phyloP scores from a whole-genome alignment of 2,113 vertebrate species.

The Abramis brama region DNA sequence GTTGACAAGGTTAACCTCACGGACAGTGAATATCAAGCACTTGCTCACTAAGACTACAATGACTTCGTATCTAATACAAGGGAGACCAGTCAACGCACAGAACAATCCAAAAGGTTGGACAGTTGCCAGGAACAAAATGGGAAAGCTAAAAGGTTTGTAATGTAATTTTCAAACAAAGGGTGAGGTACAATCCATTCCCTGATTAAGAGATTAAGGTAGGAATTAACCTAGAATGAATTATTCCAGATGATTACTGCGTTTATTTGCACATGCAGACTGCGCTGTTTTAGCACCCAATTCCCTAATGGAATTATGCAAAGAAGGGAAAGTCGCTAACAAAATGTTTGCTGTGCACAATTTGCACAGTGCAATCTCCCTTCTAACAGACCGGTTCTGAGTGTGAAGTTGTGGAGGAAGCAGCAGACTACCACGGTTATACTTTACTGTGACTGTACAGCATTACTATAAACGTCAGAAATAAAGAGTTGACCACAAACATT shows the following conservation, averaged over 20 bases:
- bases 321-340: neutral
- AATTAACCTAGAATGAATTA: neutral
- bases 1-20: neutral
- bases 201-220: slow-evolving; percentile 2
- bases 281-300: slow-evolving; percentile 3
- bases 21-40: neutral
- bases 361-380: neutral
- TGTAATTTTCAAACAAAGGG: neutral
- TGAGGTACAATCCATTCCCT: neutral
- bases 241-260: neutral
- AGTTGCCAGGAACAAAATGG: neutral
- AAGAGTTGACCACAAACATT: neutral
- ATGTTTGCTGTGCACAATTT: neutral
- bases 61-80: neutral
- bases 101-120: slow-evolving; percentile 3
- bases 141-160: slow-evolving; percentile 21
- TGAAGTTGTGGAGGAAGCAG: neutral
- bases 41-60: neutral
- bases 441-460: neutral
- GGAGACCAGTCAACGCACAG: neutral
- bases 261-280: slow-evolving; percentile 13
- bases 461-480: neutral
- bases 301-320: neutral
- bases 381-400: neutral
- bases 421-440: neutral